Evolutionary conservation across 2,888 invertebrate genomes (phyloP).

Genomic region (Empis livida): DNA sequence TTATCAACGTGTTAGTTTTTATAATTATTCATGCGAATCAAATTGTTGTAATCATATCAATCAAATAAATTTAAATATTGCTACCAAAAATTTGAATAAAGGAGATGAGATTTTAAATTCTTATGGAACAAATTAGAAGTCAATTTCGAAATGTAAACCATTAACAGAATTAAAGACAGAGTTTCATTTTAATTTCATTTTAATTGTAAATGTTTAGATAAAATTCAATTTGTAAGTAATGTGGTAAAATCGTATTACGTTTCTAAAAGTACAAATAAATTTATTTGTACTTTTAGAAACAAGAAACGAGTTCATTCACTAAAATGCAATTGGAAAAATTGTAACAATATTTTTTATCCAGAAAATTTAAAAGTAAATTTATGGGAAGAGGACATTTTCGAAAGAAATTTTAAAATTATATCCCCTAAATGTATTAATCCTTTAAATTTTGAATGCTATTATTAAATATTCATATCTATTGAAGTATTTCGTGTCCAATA

Average conservation of each 20-base stretch:
- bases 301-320: background rate
- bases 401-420: background rate
- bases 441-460: background rate
- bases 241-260: background rate
- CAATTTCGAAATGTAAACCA: constrained; percentile 46
- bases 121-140: constrained; percentile 64
- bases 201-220: constrained; percentile 49
- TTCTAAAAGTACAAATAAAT: background rate
- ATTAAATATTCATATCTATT: background rate
- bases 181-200: too few relatives aligned
- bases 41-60: constrained; percentile 65
- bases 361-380: background rate
- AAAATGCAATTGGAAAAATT: background rate
- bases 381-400: background rate
- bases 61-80: constrained; percentile 52
- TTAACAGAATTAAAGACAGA: constrained; percentile 48
- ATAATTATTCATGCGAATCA: constrained; percentile 85
- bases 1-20: constrained; percentile 71
- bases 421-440: background rate
- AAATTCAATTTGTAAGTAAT: constrained; percentile 5
- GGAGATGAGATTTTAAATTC: constrained; percentile 70
- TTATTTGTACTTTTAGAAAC: background rate
- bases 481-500: background rate
- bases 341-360: background rate
- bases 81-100: constrained; percentile 45